Conservation (phyloP, 2,888 invertebrate genomes). For the Tipula confusa region DNA sequence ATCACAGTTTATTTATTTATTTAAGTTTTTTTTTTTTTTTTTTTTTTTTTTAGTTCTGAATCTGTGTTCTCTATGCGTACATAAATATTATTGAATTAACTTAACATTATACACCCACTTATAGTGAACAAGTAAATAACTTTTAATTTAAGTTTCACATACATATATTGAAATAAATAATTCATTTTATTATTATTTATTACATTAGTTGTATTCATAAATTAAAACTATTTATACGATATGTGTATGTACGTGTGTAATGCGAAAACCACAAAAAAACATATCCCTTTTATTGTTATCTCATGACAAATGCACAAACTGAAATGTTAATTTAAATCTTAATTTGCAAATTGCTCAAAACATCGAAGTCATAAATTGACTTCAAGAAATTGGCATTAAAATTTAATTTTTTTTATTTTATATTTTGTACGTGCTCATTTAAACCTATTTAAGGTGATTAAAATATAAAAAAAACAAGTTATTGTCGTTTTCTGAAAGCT, state of each 20-base stretch:
- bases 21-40: not conserved
- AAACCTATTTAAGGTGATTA: not conserved
- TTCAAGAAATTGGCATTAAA: not conserved
- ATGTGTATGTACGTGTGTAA: not conserved
- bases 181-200: slow-evolving; percentile 20
- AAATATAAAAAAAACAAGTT: slow-evolving; percentile 3
- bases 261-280: too few relatives aligned
- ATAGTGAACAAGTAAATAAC: not conserved
- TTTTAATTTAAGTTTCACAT: not conserved
- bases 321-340: not conserved
- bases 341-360: not conserved
- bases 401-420: not conserved
- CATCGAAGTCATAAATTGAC: not conserved
- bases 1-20: not conserved
- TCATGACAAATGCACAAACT: not conserved
- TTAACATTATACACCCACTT: slow-evolving; percentile 16
- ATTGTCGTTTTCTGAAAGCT: not conserved
- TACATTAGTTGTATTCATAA: not conserved
- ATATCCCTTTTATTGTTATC: not conserved
- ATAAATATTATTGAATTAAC: not conserved
- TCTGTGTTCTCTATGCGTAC: not conserved
- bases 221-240: not conserved
- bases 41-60: too few relatives aligned
- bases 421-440: not conserved
- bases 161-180: not conserved